Evolutionary conservation across 2,113 vertebrate genomes (phyloP).

Genomic region (Zingel zingel): DNA sequence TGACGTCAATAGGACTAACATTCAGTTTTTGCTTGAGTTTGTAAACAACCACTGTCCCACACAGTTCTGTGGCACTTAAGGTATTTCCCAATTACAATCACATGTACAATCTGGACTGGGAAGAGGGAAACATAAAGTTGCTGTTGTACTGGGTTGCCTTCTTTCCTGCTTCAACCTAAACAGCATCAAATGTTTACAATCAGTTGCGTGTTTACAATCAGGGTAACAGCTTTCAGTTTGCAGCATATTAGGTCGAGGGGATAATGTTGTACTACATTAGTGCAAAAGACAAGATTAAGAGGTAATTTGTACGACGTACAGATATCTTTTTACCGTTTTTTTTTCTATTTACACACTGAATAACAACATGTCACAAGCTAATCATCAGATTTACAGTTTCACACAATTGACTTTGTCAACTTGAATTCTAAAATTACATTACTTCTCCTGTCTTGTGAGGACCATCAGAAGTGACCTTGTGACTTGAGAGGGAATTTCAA

Average conservation of each 20-base stretch:
- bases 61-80: conserved; percentile 57
- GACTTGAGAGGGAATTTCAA: background rate
- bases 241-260: conserved; percentile 37
- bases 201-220: no score
- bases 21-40: conserved; percentile 45
- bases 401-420: background rate
- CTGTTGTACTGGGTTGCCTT: conserved; percentile 12
- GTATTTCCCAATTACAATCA: conserved; percentile 47
- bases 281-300: conserved; percentile 74
- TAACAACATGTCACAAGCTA: conserved; percentile 1
- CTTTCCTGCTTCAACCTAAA: conserved; percentile 4
- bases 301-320: conserved; percentile 58
- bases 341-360: conserved; percentile 27
- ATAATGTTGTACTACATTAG: conserved; percentile 54
- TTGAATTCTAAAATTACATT: conserved; percentile 10
- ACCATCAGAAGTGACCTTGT: background rate
- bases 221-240: conserved; percentile 26
- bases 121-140: conserved; percentile 31
- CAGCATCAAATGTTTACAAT: conserved; percentile 23
- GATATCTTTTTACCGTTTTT: conserved; percentile 3
- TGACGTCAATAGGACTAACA: conserved; percentile 40
- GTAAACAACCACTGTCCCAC: conserved; percentile 72
- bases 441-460: conserved; percentile 26
- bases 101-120: conserved; percentile 16
- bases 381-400: conserved; percentile 23